Evolutionary conservation across 2,888 invertebrate species (phyloP).

Genomic region (Atherix ibis): DNA sequence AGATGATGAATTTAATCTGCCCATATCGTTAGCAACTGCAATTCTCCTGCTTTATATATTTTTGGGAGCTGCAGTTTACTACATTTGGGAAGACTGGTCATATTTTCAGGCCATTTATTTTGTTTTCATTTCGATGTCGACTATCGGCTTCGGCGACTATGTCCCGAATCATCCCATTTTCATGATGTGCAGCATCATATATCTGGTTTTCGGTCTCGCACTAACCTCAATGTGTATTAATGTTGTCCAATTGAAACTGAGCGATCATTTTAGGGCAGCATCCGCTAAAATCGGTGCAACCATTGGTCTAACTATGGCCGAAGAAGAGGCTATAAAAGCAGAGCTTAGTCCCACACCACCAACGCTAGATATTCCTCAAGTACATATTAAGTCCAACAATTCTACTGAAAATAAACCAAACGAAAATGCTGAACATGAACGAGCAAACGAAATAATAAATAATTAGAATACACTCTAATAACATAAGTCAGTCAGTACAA

Average conservation of each 20-base stretch:
- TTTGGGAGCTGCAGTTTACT: constrained; percentile 67
- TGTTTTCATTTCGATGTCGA: constrained; percentile 92
- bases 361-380: constrained; percentile 1
- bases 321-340: constrained; percentile 34
- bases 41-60: constrained; percentile 76
- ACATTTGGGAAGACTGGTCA: constrained; percentile 67
- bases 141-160: constrained; percentile 91
- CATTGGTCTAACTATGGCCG: constrained; percentile 58
- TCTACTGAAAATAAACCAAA: too few species aligned
- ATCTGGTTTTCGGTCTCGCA: constrained; percentile 85
- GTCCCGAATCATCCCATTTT: constrained; percentile 74
- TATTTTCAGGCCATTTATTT: constrained; percentile 92
- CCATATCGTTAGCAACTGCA: constrained; percentile 73
- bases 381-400: too few species aligned
- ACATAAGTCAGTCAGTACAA: too few species aligned
- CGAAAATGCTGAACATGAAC: too few species aligned
- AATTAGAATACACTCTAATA: too few species aligned
- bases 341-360: constrained; percentile 4
- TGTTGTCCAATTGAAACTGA: constrained; percentile 72
- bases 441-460: too few species aligned
- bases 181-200: constrained; percentile 84
- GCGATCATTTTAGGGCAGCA: constrained; percentile 68
- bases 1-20: constrained; percentile 89
- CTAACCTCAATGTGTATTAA: constrained; percentile 96
- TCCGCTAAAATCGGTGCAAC: constrained; percentile 74